Conservation (phyloP, 2,113 vertebrate genomes). For the Paradoxurus hermaphroditus region DNA sequence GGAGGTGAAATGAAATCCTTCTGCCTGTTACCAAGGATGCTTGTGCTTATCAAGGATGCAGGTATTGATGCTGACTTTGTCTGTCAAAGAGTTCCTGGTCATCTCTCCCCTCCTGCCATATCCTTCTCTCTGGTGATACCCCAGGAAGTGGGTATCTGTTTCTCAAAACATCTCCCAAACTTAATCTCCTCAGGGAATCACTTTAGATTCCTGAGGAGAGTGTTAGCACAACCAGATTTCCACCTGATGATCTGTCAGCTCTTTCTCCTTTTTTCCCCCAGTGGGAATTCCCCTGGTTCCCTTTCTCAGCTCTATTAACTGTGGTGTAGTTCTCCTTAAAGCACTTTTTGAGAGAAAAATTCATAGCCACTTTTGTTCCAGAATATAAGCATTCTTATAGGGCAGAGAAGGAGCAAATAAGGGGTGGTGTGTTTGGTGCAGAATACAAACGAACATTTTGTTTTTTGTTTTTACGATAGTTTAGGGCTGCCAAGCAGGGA, state of each 20-base stretch:
- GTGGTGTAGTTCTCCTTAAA: neutral
- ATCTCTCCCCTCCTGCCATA: neutral
- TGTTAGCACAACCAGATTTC: neutral
- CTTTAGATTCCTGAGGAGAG: neutral
- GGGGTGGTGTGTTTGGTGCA: neutral
- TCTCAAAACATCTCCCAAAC: neutral
- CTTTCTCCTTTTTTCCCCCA: neutral
- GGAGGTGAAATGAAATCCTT: neutral
- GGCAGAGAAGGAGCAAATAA: neutral
- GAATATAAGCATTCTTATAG: slow-evolving; percentile 37
- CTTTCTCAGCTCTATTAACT: neutral
- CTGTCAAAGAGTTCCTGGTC: neutral
- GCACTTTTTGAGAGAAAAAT: neutral
- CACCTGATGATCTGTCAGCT: neutral
- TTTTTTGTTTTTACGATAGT: neutral
- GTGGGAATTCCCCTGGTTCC: neutral
- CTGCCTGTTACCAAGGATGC: neutral
- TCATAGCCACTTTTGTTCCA: neutral
- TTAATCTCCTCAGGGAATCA: neutral
- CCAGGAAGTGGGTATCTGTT: neutral
- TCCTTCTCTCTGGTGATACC: neutral
- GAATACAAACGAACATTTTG: neutral
- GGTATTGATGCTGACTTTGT: neutral
- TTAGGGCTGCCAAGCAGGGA: neutral
- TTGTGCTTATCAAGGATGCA: neutral